Evolutionary conservation across 1,140 invertebrate species (phyloP), one percentile per base, ranked within the genome.

Genomic region (Dysdera silvatica): DNA sequence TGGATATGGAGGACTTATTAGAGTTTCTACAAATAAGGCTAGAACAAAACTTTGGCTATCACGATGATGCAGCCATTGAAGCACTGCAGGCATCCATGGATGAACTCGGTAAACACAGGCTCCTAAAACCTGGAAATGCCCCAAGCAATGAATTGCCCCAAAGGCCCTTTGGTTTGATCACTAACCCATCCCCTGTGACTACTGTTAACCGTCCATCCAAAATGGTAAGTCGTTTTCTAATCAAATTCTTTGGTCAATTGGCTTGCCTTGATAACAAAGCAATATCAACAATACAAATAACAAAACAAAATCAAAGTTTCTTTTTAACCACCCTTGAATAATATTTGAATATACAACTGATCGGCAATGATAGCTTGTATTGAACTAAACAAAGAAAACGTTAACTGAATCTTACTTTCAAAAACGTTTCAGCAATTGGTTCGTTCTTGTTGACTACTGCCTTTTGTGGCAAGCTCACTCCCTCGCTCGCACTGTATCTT

Each of bases 1-100:
- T 93, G 55, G 84, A 86, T 74, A 94, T 95, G 88, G 93, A 96
- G 78, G 84, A 89, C 67, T 85, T 97, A 76, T 83, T 97, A 73
- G 83, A 92, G 55, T 85, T 83, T 76, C 79, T 85, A 41, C 82
- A 95, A 82, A 84, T 86, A 16, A 85, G 88, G 72, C 77, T 98
- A 41, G 90, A 94, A 73, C 88, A 91, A 74, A 89, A 97, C 76
- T 98, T 98, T 80, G 85, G 87, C 26, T 93, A 87, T 76, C 86
- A 90, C 67, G 92, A 97, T 75, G 95, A 99, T 74, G 78, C 83
- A 51, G 91, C 91, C 6, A 88, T 99, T 68, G 84, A 86, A 71
- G 82, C 85, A 53, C 80, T 98, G 58, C 86, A 89, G 71, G 82
- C 84, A 48, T 86, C 84, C 29, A 85, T 95, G 79, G 88, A 92